Base-by-base conservation (phyloP, 2,888 invertebrate genomes). In the Pammene fasciana region DNA sequence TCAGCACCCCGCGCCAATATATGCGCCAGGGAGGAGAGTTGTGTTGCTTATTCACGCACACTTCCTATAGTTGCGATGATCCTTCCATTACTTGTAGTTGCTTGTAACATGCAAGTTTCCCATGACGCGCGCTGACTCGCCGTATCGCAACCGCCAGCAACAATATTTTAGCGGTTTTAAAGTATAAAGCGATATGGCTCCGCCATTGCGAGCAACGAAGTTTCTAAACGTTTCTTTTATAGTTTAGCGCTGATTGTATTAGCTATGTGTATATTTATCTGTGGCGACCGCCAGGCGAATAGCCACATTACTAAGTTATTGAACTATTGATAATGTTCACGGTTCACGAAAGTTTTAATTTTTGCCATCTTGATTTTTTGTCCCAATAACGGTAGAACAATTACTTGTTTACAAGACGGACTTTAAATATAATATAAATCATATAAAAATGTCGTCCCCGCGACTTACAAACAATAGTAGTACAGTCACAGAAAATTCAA, bases 121-220 rank as follows among this genome's bases (percentile, higher is more conserved):
- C 76, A 77, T 80, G 77, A 78, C 73, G 78, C 73, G 61, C 70
- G 87, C 87, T 86, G 86, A 87, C 80, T 88, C 79, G 79, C 78
- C 82, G 84, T 87, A 88, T 88, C 88, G 83, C 78, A 78, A 78
- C 75, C 79, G 81, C 87, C 89, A 86, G 87, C 84, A 86, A 89
- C 88, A 89, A 89, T 89, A 89, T 89, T 89, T 89, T 87, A 87
- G 82, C 83, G 84, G 85, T 86, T 86, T 89, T 86, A 88, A 89
- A 87, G 84, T 87, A 86, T 86, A 85, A 87, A 86, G 81, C 77
- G 82, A 81, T 79, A 77, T 79, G 79, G 74, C 78, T 72, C 74
- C 74, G 72, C 73, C 36, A 16, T 45, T 61, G 48, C 48, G 13
- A 62, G 41, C 41, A 62, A 26, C 11, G 38, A 48, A 60, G 26